Base-by-base conservation (phyloP, 1,140 invertebrate genomes). In the Zaprionus capensis region DNA sequence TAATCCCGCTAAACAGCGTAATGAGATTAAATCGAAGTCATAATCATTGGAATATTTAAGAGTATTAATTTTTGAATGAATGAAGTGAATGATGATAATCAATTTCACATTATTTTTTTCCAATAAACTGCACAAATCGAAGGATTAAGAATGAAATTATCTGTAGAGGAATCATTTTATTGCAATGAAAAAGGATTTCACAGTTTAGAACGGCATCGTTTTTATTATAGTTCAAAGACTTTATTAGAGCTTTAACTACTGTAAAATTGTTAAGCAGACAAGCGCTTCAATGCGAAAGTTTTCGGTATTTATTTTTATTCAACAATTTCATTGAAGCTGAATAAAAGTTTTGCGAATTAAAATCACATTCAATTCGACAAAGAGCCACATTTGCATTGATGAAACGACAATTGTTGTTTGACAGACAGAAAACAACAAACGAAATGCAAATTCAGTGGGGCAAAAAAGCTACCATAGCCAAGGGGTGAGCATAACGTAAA, bases 331-430 rank as follows among this genome's bases (percentile, higher is more conserved):
- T 26, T 17, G 44, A 46, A 62, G 34, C 34, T 22, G 28, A 28
- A 38, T 17, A 51, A 34, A 67, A 58, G 34, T 58, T 15, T 41
- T 22, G 34, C 46, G 59, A 70, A 70, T 74, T 78, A 78, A 82
- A 81, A 81, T 81, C 64, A 57, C 74, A 57, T 78, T 70, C 64
- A 64, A 61, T 64, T 80, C 73, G 67, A 72, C 76, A 56, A 34
- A 56, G 65, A 51, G 53, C 17, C 70, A 59, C 71, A 86, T 85
- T 85, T 85, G 75, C 82, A 88, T 88, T 80, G 84, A 86, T 75
- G 75, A 74, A 73, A 83, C 79, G 82, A 87, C 82, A 82, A 85
- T 81, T 86, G 82, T 78, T 82, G 67, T 75, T 75, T 64, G 67
- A 75, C 22, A 75, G 76, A 76, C 79, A 64, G 57, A 65, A 68